Percentiles rank a stretch among this genome's conserved stretches.
Evolutionary conservation across 1,140 invertebrate genomes (phyloP).

Genomic region (Bombus superbus): DNA sequence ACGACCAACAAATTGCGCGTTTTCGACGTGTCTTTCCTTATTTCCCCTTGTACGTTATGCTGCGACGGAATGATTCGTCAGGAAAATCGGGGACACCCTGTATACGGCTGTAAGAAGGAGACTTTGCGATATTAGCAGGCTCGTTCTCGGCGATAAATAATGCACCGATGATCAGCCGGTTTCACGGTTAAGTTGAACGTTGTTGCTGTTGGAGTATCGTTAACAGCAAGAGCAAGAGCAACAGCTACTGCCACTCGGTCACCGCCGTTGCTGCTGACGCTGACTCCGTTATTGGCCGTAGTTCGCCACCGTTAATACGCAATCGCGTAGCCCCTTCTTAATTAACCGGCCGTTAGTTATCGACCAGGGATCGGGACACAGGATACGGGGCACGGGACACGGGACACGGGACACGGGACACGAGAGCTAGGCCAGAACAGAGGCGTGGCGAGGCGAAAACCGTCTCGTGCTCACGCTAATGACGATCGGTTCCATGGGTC

Average conservation of each 20-base stretch:
- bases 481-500: slow-evolving; percentile 45
- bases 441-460: slow-evolving; percentile 26
- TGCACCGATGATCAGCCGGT: slow-evolving; percentile 12
- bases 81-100: too few relatives aligned
- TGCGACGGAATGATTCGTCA: too few relatives aligned
- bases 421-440: not conserved
- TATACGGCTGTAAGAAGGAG: too few relatives aligned
- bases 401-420: not conserved
- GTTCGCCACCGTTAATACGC: slow-evolving; percentile 36
- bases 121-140: too few relatives aligned
- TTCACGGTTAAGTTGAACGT: slow-evolving; percentile 16
- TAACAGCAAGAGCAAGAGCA: too few relatives aligned
- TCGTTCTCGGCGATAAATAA: slow-evolving; percentile 19
- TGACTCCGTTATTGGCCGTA: not conserved
- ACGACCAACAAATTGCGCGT: too few relatives aligned
- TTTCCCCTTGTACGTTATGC: too few relatives aligned
- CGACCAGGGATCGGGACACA: slow-evolving; percentile 17
- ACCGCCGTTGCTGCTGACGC: not conserved
- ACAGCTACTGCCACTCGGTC: not conserved
- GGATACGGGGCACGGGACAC: not conserved
- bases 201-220: not conserved
- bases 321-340: slow-evolving; percentile 42
- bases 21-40: too few relatives aligned
- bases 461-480: slow-evolving; percentile 28
- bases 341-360: slow-evolving; percentile 48